Percentiles rank a stretch among this genome's conserved stretches.
Evolutionary conservation across 2,888 invertebrate genomes (phyloP).

Genomic region (Xestia sexstrigata): DNA sequence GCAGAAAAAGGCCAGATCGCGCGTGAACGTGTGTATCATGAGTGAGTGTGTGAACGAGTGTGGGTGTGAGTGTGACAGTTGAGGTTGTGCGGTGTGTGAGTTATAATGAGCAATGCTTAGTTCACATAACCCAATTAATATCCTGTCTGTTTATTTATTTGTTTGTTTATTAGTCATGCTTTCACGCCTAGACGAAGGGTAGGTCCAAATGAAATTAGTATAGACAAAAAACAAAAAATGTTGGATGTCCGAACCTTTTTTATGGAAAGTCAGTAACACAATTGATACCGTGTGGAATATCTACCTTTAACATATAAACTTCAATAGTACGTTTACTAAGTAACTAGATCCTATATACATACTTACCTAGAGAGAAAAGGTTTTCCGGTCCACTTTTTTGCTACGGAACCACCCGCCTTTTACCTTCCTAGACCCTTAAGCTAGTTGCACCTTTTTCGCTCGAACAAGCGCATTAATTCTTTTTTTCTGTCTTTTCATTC

Average conservation of each 20-base stretch:
- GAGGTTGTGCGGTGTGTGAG: too few species aligned
- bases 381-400: constrained; percentile 46
- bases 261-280: neutral
- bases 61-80: too few species aligned
- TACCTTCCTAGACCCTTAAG: constrained; percentile 41
- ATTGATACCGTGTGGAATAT: neutral
- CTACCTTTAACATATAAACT: neutral
- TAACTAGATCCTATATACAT: neutral
- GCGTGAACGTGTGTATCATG: too few species aligned
- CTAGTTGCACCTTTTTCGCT: constrained; percentile 48
- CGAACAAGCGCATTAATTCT: constrained; percentile 47
- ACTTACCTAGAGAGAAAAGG: constrained; percentile 21
- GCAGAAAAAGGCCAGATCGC: too few species aligned
- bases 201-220: too few species aligned
- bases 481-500: constrained; percentile 18
- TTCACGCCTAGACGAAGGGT: too few species aligned
- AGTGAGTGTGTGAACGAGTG: too few species aligned
- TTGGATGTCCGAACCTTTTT: neutral
- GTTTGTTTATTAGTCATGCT: too few species aligned
- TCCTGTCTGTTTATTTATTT: too few species aligned
- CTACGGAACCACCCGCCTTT: constrained; percentile 20
- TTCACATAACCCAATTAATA: too few species aligned
- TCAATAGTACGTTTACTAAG: constrained; percentile 6
- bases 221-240: neutral
- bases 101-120: too few species aligned